Conservation (phyloP, 2,888 invertebrate genomes). For the Plagodis pulveraria region DNA sequence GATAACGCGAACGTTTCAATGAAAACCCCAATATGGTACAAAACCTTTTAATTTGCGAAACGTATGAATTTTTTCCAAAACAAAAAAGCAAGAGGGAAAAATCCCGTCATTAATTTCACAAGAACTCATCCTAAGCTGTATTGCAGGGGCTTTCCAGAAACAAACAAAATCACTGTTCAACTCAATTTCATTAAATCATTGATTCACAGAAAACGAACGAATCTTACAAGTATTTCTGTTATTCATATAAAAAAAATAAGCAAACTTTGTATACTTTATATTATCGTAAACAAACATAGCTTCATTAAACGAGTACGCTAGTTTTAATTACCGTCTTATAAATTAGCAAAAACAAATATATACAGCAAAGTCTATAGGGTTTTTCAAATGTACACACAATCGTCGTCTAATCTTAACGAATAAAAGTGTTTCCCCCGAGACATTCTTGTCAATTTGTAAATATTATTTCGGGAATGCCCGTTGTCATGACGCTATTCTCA, state of each 20-base stretch:
- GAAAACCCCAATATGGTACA: background rate
- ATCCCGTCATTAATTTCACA: background rate
- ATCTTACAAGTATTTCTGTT: background rate
- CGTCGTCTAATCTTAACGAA: slow-evolving; percentile 5
- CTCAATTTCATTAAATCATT: slow-evolving; percentile 10
- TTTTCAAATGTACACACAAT: slow-evolving; percentile 15
- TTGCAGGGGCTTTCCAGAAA: slow-evolving; percentile 14
- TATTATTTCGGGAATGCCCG: background rate
- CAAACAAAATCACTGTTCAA: slow-evolving; percentile 2
- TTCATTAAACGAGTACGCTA: slow-evolving; percentile 3
- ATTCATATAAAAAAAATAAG: slow-evolving; percentile 1
- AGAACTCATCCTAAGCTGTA: slow-evolving; percentile 1
- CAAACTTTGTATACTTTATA: background rate
- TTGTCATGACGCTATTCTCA: slow-evolving; percentile 7
- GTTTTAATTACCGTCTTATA: background rate
- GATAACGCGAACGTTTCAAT: slow-evolving; percentile 1
- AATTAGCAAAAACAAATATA: background rate
- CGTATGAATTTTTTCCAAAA: background rate
- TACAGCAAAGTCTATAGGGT: slow-evolving; percentile 5
- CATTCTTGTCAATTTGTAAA: slow-evolving; percentile 11
- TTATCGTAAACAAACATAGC: background rate
- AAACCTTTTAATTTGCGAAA: background rate
- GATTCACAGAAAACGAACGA: slow-evolving; percentile 6
- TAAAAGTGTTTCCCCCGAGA: slow-evolving; percentile 12
- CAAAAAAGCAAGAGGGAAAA: slow-evolving; percentile 16